A percentile compares a stretch with the other conserved stretches of the same genome.
These are phyloP conservation scores for Bothrops alternatus DNA, from an alignment of 2,797 vertebrate species.

Conservation along the genomic window DNA sequence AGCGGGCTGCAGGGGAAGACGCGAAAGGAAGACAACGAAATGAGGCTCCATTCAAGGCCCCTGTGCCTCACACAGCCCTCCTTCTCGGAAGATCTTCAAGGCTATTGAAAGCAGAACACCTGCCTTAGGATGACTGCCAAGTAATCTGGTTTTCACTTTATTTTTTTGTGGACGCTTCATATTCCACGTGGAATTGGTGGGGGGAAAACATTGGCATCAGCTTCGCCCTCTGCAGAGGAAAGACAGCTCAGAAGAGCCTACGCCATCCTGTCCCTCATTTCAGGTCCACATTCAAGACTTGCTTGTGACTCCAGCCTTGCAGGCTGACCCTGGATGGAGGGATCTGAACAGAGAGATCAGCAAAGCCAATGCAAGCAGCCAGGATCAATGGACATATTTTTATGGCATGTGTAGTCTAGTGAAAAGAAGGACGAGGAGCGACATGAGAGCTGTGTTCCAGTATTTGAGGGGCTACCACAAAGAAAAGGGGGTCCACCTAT, in stretches of 20 bases:
- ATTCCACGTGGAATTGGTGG: neutral
- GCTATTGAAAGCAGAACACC: slow-evolving; percentile 67
- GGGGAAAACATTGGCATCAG: neutral
- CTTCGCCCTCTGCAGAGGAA: neutral
- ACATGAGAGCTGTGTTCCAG: neutral
- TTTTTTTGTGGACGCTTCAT: neutral
- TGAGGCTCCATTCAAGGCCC: slow-evolving; percentile 71
- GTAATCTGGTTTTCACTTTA: slow-evolving; percentile 47
- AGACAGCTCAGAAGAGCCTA: neutral
- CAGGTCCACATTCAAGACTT: neutral
- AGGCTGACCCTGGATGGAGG: neutral
- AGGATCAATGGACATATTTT: neutral
- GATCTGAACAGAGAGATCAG: neutral
- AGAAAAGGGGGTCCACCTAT: too few relatives aligned
- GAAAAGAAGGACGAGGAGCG: neutral
- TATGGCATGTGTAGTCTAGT: neutral
- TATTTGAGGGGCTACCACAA: neutral
- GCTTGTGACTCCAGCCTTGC: neutral
- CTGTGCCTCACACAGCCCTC: slow-evolving; percentile 60
- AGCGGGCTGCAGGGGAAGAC: slow-evolving; percentile 4
- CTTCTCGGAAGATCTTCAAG: slow-evolving; percentile 50
- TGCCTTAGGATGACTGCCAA: slow-evolving; percentile 63
- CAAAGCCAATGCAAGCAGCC: neutral
- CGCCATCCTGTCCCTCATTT: neutral
- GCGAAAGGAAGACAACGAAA: slow-evolving; percentile 52